These are phyloP conservation scores for Fulmarus glacialis DNA, from an alignment of 2,113 vertebrate species.

Conservation along the genomic window DNA sequence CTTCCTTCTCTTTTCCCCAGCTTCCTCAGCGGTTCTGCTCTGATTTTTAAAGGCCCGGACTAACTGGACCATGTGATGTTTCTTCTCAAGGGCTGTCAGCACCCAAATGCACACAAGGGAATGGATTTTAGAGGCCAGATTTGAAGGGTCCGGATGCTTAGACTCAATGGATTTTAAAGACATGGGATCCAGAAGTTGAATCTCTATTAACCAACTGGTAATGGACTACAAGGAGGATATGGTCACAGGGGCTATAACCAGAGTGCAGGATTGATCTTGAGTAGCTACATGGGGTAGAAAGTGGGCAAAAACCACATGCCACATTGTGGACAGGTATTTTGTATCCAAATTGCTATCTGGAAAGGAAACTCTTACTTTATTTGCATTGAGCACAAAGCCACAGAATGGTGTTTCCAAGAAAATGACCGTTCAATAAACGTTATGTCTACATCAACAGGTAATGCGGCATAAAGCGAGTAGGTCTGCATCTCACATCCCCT, in stretches of 20 bases:
- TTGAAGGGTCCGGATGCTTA: not conserved
- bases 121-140: not conserved
- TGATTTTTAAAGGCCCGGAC: not conserved
- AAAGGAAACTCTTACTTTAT: not conserved
- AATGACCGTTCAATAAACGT: not conserved
- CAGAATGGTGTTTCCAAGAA: not conserved
- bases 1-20: not conserved
- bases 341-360: not conserved
- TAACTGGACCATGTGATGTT: not conserved
- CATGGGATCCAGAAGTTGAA: not conserved
- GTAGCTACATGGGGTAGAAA: not conserved
- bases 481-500: not conserved
- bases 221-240: not conserved
- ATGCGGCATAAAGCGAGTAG: accelerated
- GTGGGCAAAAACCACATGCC: not conserved
- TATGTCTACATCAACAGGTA: not conserved
- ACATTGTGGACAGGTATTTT: not conserved
- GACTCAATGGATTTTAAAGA: not conserved
- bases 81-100: not conserved
- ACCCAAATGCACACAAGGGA: not conserved
- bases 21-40: not conserved
- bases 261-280: not conserved
- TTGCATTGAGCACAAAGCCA: not conserved
- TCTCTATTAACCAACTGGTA: not conserved
- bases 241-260: not conserved